phyloP scores from a whole-genome alignment of 2,797 vertebrate species.

The Myotis vivesi region DNA sequence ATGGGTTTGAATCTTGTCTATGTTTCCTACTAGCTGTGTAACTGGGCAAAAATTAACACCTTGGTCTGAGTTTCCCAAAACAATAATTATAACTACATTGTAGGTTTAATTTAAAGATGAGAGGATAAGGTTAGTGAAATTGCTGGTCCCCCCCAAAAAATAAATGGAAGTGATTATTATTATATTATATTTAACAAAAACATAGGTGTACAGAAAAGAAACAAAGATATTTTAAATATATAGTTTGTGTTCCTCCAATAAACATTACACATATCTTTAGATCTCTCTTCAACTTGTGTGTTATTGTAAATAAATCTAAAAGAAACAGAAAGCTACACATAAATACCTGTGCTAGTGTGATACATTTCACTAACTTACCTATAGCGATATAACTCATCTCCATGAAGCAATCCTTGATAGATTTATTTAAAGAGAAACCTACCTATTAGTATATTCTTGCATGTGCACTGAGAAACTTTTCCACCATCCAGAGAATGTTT shows the following conservation, averaged over 20 bases:
- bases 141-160: neutral
- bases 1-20: neutral
- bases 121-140: neutral
- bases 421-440: neutral
- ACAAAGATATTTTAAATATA: neutral
- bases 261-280: neutral
- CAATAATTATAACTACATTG: neutral
- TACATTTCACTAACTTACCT: neutral
- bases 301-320: neutral
- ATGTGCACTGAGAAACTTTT: neutral
- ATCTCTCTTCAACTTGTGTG: neutral
- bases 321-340: neutral
- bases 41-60: neutral
- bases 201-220: neutral
- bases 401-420: neutral
- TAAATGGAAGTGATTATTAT: neutral
- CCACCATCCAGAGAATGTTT: neutral
- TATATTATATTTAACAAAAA: neutral
- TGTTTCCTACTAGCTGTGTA: neutral
- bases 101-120: neutral
- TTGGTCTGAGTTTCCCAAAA: neutral
- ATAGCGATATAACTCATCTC: neutral
- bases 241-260: neutral
- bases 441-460: neutral
- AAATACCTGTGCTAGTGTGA: neutral